phyloP scores from a whole-genome alignment of 2,797 vertebrate genomes.

The Eulemur coronatus region DNA sequence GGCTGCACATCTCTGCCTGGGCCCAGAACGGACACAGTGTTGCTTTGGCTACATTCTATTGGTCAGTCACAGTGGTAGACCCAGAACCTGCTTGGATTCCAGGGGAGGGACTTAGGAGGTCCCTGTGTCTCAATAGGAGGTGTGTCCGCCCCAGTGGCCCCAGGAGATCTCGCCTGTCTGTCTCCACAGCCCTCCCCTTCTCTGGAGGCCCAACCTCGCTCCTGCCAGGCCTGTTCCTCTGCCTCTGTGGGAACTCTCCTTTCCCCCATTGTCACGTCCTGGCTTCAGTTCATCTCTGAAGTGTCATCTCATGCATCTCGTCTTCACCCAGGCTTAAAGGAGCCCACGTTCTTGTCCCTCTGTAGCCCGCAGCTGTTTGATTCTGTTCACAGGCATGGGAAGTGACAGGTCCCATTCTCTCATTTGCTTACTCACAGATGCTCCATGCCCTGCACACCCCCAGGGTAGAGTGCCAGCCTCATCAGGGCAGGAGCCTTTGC shows the following conservation, averaged over 20 bases:
- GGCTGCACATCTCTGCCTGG: background rate
- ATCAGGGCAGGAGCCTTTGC: accelerated
- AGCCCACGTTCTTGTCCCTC: background rate
- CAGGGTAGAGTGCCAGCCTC: no score
- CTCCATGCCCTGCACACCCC: no score
- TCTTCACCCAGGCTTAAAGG: background rate
- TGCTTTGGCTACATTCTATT: background rate
- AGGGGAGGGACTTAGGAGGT: background rate
- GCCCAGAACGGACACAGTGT: background rate
- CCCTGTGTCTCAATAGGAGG: background rate
- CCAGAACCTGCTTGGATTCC: background rate
- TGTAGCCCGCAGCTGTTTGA: accelerated
- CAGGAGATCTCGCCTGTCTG: no score
- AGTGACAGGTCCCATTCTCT: background rate
- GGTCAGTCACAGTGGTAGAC: background rate
- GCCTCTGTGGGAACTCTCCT: background rate
- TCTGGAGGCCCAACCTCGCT: background rate
- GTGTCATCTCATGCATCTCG: background rate
- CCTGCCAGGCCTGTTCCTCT: background rate
- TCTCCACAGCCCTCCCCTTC: background rate
- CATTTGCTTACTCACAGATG: background rate
- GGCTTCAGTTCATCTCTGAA: background rate
- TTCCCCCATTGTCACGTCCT: no score
- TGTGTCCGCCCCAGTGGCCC: background rate
- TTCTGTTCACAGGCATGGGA: background rate